Evolutionary conservation across 1,140 invertebrate species (phyloP).

Genomic region (Littorina saxatilis): DNA sequence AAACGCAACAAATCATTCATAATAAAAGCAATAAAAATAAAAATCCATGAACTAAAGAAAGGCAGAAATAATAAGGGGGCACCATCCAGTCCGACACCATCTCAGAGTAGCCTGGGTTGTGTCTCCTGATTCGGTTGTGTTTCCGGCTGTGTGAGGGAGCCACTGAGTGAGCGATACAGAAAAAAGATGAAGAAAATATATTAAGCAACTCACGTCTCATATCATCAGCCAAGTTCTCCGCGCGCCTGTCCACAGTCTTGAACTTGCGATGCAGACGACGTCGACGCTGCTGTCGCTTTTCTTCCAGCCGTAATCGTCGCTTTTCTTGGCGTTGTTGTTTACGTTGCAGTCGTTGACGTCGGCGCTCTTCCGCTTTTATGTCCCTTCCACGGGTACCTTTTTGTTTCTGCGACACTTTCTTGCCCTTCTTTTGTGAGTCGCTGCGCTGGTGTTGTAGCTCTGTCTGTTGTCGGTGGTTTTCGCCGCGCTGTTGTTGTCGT

Average conservation of each 20-base stretch:
- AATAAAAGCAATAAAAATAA: too few species aligned
- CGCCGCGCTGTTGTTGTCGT: neutral
- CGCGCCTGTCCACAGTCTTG: slow-evolving; percentile 23
- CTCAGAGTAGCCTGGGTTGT: too few species aligned
- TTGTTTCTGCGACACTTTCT: neutral
- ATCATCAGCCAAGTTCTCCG: slow-evolving; percentile 6
- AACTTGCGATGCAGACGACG: neutral
- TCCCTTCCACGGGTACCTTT: neutral
- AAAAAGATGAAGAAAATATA: too few species aligned
- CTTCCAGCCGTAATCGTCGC: neutral
- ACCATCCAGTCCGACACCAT: too few species aligned
- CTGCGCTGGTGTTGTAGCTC: neutral
- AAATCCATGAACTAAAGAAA: too few species aligned
- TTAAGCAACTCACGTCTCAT: slow-evolving; percentile 10
- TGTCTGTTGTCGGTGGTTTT: neutral
- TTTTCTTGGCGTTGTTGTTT: neutral
- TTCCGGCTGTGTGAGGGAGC: too few species aligned
- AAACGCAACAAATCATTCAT: too few species aligned
- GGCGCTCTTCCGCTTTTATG: too few species aligned
- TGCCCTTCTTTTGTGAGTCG: neutral
- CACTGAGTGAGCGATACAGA: neutral
- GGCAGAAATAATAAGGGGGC: too few species aligned
- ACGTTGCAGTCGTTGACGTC: neutral
- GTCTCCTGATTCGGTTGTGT: too few species aligned
- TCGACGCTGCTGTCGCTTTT: neutral